Base-by-base conservation (phyloP, 1,140 invertebrate genomes). In the Meteorus sp. region DNA sequence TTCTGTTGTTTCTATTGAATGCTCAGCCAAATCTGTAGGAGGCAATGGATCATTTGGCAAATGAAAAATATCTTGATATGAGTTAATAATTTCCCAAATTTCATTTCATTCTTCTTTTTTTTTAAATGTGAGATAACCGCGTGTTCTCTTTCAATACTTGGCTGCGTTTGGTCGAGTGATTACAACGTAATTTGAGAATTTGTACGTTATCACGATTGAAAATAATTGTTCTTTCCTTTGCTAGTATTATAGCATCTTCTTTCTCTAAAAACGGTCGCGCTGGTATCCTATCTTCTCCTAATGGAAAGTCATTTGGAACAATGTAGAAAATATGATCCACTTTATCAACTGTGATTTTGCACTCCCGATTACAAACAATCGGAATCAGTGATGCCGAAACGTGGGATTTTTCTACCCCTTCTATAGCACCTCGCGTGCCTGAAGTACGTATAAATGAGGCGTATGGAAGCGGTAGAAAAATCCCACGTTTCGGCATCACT, bases 1-100 rank as follows among this genome's bases (percentile, higher is more conserved):
- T n/a, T 57, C 54, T 3, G 45, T 45, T 25, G 54, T 52, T 33
- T 56, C 22, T 23, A 61, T 61, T 25, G 2, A 11, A 35, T 56
- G 60, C 27, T 35, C 17, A 4, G 48, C 23, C 23, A 56, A 27
- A 29, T 52, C n/a, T 13, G 60, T 56, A 20, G 43, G 22, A 11
- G 53, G 45, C 9, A 52, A 15, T 44, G 20, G 6, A 22, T 59
- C 56, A 51, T 35, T 47, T 19, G 33, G 33, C 31, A 59, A 27
- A 35, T 50, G 35, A 35, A 33, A 56, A 33, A 52, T 20, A 29
- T 61, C 47, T 19, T 56, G 48, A 23, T 41, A 55, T 4, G 27
- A 52, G n/a, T 31, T 23, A 23, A 60, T 51, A 39, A 60, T 60
- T 1, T 60, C 20, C 51, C 51, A 54, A 11, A 54, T 37, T 22